Conservation (phyloP, 2,113 vertebrate species). For the Oostethus manadensis region DNA sequence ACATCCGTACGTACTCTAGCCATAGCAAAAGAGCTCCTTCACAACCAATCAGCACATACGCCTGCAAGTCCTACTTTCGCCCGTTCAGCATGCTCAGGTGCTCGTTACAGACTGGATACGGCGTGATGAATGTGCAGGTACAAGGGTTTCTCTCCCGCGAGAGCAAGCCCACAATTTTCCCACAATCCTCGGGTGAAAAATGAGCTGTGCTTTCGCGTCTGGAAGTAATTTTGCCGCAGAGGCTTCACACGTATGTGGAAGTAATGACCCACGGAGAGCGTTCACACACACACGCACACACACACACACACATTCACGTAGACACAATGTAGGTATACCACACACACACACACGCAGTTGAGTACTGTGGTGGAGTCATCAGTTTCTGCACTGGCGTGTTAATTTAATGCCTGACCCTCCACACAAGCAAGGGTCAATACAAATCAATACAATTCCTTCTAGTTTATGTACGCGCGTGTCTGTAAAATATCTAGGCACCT, state of each 20-base stretch:
- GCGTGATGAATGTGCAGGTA: background rate
- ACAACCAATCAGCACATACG: too few relatives aligned
- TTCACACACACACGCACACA: too few relatives aligned
- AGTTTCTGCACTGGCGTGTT: conserved; percentile 45
- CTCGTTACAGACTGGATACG: background rate
- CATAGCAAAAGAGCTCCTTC: too few relatives aligned
- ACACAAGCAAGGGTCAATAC: conserved; percentile 42
- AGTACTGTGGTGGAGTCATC: conserved; percentile 46
- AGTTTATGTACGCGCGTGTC: background rate
- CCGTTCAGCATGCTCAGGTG: too few relatives aligned
- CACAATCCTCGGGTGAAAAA: background rate
- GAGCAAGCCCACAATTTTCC: background rate
- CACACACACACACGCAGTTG: background rate
- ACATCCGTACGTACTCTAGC: background rate
- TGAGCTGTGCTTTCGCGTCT: background rate
- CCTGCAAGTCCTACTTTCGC: too few relatives aligned
- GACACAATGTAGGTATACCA: too few relatives aligned
- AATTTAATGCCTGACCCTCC: conserved; percentile 47
- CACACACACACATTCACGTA: too few relatives aligned
- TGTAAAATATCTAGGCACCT: background rate
- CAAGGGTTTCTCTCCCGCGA: background rate
- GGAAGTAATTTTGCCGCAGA: background rate
- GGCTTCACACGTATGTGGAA: background rate
- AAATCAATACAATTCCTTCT: conserved; percentile 50
- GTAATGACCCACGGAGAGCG: background rate